phyloP scores from a whole-genome alignment of 92 coral and sea anemone genomes.

The Phenganax subtilis region DNA sequence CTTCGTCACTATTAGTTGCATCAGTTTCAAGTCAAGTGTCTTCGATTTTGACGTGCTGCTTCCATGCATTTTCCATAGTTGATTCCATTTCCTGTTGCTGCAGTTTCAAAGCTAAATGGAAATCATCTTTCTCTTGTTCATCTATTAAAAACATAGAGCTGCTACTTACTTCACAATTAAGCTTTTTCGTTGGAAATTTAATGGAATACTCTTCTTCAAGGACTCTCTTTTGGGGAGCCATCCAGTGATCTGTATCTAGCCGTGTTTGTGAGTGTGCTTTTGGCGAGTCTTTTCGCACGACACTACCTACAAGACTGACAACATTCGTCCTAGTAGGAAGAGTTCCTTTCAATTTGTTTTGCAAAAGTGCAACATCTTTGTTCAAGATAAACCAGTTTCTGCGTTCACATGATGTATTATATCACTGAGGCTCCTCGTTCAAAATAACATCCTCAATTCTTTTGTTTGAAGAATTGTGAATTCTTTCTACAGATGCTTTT shows the following conservation, averaged over 20 bases:
- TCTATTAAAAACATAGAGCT: not conserved
- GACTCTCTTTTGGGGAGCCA: slow-evolving; percentile 41
- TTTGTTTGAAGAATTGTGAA: slow-evolving; percentile 28
- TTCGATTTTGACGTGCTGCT: not conserved
- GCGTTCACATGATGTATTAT: slow-evolving; percentile 8
- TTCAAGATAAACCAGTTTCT: slow-evolving; percentile 1
- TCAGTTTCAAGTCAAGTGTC: slow-evolving; percentile 28
- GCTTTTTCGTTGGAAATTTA: slow-evolving; percentile 24
- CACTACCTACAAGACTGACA: not conserved
- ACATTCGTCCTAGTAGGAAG: not conserved
- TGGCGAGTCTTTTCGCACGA: not conserved
- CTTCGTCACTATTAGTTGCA: not conserved
- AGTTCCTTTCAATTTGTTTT: not conserved
- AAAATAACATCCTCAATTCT: slow-evolving; percentile 40
- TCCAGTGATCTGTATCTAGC: slow-evolving; percentile 29
- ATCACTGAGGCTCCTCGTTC: slow-evolving; percentile 42
- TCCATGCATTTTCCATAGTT: not conserved
- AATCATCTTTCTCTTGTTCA: slow-evolving; percentile 31
- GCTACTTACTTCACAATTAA: not conserved
- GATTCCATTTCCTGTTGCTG: slow-evolving; percentile 49
- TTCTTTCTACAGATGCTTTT: slow-evolving; percentile 35
- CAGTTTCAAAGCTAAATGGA: slow-evolving; percentile 43
- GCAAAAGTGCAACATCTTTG: slow-evolving; percentile 3
- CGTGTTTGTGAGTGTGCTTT: not conserved
- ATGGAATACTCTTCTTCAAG: slow-evolving; percentile 35